A percentile compares a stretch with the other conserved stretches of the same genome.
phyloP scores from a whole-genome alignment of 2,888 invertebrate genomes.

The Drosophila subquinaria region DNA sequence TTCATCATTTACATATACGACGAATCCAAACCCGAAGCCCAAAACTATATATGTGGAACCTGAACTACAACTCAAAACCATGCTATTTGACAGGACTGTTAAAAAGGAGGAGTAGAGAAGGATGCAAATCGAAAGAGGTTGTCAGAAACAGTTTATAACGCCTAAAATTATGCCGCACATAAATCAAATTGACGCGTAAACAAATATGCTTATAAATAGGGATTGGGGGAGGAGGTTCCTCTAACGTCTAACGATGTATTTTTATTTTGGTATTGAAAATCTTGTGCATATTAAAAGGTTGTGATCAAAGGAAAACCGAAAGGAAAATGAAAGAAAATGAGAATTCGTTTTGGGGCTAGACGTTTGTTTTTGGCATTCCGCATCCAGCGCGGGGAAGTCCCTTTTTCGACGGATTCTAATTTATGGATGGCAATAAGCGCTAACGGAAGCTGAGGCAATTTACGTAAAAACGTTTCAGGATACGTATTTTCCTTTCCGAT shows the following conservation, averaged over 20 bases:
- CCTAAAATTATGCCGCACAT: constrained; percentile 77
- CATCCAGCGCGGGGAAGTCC: constrained; percentile 1
- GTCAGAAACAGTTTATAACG: constrained; percentile 79
- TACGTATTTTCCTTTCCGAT: neutral
- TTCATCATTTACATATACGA: constrained; percentile 47
- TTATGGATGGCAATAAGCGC: constrained; percentile 50
- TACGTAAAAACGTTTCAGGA: constrained; percentile 41
- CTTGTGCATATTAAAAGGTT: constrained; percentile 61
- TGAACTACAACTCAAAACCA: neutral
- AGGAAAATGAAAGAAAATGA: constrained; percentile 1
- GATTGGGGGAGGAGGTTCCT: neutral
- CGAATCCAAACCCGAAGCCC: constrained; percentile 2
- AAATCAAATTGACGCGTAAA: constrained; percentile 78
- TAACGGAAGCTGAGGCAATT: constrained; percentile 48
- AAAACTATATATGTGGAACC: neutral
- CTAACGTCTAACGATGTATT: neutral
- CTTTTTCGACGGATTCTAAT: constrained; percentile 38
- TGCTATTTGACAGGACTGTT: constrained; percentile 29
- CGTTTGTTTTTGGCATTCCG: constrained; percentile 42
- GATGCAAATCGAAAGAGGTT: constrained; percentile 45
- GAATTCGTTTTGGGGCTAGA: constrained; percentile 25
- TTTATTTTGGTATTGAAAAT: constrained; percentile 30
- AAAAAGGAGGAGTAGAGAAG: neutral
- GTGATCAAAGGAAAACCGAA: constrained; percentile 56
- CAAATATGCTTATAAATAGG: constrained; percentile 51